Percentiles rank a stretch among this genome's conserved stretches.
Conservation (phyloP, 2,888 invertebrate genomes). For the Limnephilus auricula region DNA sequence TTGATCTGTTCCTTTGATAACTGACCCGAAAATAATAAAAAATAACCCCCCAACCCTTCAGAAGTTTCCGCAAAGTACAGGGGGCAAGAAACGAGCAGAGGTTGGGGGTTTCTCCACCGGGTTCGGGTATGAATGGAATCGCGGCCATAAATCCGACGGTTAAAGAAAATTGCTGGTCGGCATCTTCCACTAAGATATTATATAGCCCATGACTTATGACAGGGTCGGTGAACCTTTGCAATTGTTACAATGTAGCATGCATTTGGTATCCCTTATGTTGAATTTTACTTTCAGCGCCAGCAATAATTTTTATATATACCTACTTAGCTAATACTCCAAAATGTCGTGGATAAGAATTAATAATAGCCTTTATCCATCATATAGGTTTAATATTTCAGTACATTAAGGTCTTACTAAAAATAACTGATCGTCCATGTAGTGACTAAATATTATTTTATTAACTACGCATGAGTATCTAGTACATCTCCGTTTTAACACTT, state of each 20-base stretch:
- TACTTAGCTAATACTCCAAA: background rate
- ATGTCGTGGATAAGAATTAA: too few species aligned
- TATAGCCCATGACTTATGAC: constrained; percentile 62
- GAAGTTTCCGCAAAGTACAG: background rate
- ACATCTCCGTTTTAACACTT: too few species aligned
- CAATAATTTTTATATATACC: too few species aligned
- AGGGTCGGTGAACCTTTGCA: constrained; percentile 3
- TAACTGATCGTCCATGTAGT: too few species aligned
- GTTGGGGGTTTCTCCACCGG: background rate
- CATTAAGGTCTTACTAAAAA: too few species aligned
- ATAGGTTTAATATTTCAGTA: background rate
- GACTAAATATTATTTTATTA: too few species aligned
- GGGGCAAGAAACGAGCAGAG: background rate
- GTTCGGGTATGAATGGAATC: constrained; percentile 58
- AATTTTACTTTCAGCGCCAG: background rate
- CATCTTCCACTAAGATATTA: constrained; percentile 64
- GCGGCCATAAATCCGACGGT: constrained; percentile 63
- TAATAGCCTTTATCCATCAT: background rate
- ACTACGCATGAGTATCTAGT: too few species aligned
- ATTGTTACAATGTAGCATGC: background rate
- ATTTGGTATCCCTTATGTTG: background rate
- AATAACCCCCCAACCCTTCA: constrained; percentile 42
- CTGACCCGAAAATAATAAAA: constrained; percentile 62
- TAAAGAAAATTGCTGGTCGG: constrained; percentile 65
- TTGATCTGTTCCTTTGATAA: constrained; percentile 49